Evolutionary conservation across 2,888 invertebrate genomes (phyloP), one percentile per base, ranked within the genome.

Genomic region (Caenorhabditis angaria): DNA sequence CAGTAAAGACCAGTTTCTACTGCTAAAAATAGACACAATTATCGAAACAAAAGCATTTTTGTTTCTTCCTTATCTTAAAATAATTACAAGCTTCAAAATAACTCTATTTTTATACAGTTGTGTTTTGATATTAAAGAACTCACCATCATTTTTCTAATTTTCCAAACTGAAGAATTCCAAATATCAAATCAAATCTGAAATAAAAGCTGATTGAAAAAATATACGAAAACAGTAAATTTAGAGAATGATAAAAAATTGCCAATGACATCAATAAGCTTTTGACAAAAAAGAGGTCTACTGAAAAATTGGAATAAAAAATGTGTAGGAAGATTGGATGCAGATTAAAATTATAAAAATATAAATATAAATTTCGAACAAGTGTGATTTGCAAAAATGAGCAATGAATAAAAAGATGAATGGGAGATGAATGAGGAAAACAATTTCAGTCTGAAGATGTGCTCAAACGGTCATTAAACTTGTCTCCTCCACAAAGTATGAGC

Each of bases 381-480:
- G n/a, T n/a, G n/a, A n/a, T n/a, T n/a, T n/a, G n/a, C n/a, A n/a
- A n/a, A n/a, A n/a, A n/a, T n/a, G n/a, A n/a, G n/a, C n/a, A n/a
- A n/a, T n/a, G n/a, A n/a, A n/a, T n/a, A n/a, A n/a, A n/a, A n/a
- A n/a, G n/a, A n/a, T n/a, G n/a, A n/a, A n/a, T n/a, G n/a, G n/a
- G n/a, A n/a, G n/a, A n/a, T n/a, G n/a, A n/a, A n/a, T n/a, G n/a
- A n/a, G n/a, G n/a, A n/a, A n/a, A n/a, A n/a, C n/a, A n/a, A n/a
- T n/a, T n/a, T 14, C 41, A 41, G 41, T 41, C 41, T 41, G 18
- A 41, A 41, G 41, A 41, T 41, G 41, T 41, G 41, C 41, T 41
- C 18, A 41, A 41, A 12, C 18, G 41, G 41, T 18, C 41, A 41
- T 41, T 41, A 41, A 41, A 14, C 41, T 41, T 41, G 41, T 41